These are phyloP conservation scores for Scomberomorus guttatus DNA, from an alignment of 2,797 vertebrate genomes.

Conservation along the genomic window DNA sequence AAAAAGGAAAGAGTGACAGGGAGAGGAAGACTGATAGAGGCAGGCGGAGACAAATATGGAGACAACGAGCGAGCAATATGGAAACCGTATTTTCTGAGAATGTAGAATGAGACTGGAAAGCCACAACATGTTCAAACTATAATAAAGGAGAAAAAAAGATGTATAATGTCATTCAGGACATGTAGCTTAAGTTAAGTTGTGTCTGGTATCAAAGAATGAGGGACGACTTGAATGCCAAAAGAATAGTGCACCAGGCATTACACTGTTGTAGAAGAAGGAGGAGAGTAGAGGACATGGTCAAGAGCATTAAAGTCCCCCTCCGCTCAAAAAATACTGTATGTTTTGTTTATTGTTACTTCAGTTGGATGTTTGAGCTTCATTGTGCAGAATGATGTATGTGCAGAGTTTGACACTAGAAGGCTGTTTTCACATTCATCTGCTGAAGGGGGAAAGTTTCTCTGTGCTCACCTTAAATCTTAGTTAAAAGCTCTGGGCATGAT, in stretches of 20 bases:
- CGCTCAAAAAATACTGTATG: too few species aligned
- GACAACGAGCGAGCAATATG: neutral
- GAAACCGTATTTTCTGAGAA: constrained; percentile 19
- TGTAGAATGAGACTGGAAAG: constrained; percentile 7
- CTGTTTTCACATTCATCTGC: too few species aligned
- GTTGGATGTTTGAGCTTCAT: too few species aligned
- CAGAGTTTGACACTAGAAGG: too few species aligned
- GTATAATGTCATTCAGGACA: neutral
- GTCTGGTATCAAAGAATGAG: neutral
- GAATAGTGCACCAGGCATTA: neutral
- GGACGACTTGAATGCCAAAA: neutral
- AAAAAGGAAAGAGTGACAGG: constrained; percentile 60
- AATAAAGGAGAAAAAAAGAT: neutral
- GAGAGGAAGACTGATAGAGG: constrained; percentile 6
- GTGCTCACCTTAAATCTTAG: too few species aligned
- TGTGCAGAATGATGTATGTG: too few species aligned
- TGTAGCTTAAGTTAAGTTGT: neutral
- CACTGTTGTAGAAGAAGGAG: neutral
- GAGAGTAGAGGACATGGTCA: neutral
- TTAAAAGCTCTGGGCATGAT: too few species aligned
- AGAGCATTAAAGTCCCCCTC: neutral
- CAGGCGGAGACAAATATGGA: neutral
- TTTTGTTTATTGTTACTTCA: too few species aligned
- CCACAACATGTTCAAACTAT: neutral
- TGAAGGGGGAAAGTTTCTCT: too few species aligned